Base-by-base conservation (phyloP, 2,113 vertebrate species). In the Caranx ignobilis region DNA sequence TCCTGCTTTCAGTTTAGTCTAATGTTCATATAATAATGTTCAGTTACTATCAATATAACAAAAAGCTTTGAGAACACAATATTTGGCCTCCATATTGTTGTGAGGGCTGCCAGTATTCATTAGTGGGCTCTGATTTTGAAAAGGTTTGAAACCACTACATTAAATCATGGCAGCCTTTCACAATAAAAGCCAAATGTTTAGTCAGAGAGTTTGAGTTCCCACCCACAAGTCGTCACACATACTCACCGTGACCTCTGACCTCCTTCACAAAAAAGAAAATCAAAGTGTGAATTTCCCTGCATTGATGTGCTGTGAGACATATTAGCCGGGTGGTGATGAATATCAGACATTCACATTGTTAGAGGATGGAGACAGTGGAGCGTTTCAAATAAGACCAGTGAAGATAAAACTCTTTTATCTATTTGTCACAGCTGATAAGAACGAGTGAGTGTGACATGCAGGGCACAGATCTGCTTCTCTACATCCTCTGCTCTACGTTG, bases 391-490 rank as follows among this genome's bases (percentile, higher is more conserved):
- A 41, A n/a, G 74, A 81, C 11, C 66, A 32, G 5, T 6, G 21
- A 21, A 71, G 77, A 81, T 75, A 75, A 78, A 78, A 55, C 50
- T 62, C 41, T 60, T 74, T 61, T 55, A 70, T 71, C 65, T 39
- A 75, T 81, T 71, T 55, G 50, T 81, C 74, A 63, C 1, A 21
- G 70, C 55, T n/a, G 83, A 86, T 81, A 69, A 81, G 65, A 48
- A 8, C 3, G 16, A 35, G 43, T 11, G 16, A 35, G 43, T 11
- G 48, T 52, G 67, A 79, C 31, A 16, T 16, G 19, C 18, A 12
- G 41, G 31, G 10, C 11, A 12, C 26, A 34, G 64, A 65, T 83
- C 18, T 13, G 59, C 63, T 52, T 60, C 63, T 60, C 60, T n/a
- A 19, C 3, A 71, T 76, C 48, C 60, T 26, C 52, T 10, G 2